Evolutionary conservation across 2,113 vertebrate genomes (phyloP).

Genomic region (Bubo bubo): DNA sequence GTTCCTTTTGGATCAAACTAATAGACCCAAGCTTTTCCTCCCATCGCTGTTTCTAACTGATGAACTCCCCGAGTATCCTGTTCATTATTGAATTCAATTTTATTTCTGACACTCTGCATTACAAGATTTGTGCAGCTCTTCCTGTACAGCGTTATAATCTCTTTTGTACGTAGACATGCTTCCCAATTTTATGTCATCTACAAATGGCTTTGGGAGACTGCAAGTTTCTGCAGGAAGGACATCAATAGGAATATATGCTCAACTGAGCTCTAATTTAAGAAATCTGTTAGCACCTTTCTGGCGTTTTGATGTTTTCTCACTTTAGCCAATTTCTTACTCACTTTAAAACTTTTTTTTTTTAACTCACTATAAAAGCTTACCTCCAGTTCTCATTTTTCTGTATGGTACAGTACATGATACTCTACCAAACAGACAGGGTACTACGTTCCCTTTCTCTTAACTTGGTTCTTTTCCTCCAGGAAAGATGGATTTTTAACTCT

Average conservation of each 20-base stretch:
- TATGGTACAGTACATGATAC: background rate
- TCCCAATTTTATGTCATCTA: background rate
- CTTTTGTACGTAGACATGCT: background rate
- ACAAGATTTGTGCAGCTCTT: slow-evolving; percentile 25
- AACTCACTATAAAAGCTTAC: background rate
- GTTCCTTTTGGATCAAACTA: background rate
- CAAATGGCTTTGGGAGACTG: background rate
- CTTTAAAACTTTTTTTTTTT: background rate
- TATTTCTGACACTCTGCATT: background rate
- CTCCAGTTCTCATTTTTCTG: background rate
- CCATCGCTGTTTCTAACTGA: background rate
- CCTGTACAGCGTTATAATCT: background rate
- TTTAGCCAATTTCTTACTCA: background rate
- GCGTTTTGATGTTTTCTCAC: background rate
- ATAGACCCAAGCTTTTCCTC: background rate
- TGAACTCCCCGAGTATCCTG: background rate
- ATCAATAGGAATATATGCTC: background rate
- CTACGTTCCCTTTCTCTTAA: background rate
- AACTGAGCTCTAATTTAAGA: background rate
- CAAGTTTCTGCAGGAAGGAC: background rate
- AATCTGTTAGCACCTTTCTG: background rate
- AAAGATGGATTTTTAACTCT: background rate
- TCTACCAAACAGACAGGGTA: background rate
- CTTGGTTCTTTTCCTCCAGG: background rate
- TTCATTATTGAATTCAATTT: slow-evolving; percentile 4